Percentiles rank a stretch among this genome's conserved stretches.
phyloP scores from a whole-genome alignment of 2,888 invertebrate genomes.

The Deroplatys truncata region DNA sequence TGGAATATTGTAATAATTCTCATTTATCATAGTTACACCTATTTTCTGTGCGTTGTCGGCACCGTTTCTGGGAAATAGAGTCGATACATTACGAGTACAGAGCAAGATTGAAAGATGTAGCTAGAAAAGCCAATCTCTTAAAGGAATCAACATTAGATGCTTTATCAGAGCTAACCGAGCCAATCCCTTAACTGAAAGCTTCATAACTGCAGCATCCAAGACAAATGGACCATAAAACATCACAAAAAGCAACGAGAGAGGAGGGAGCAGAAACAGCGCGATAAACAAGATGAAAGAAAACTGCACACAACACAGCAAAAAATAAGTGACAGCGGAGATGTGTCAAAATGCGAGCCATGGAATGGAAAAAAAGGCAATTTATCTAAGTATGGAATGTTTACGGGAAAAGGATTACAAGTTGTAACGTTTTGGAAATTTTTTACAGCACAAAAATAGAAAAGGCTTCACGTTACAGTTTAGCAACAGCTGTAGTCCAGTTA shows the following conservation, averaged over 20 bases:
- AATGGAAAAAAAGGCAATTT: background rate
- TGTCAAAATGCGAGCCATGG: background rate
- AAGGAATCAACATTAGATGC: background rate
- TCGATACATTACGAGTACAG: too few species aligned
- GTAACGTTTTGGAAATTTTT: too few species aligned
- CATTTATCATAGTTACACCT: too few species aligned
- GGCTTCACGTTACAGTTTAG: too few species aligned
- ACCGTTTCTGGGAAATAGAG: too few species aligned
- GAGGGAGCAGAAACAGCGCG: background rate
- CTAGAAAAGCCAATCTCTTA: background rate
- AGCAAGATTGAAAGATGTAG: too few species aligned
- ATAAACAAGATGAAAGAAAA: background rate
- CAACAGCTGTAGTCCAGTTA: too few species aligned
- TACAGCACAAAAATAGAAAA: too few species aligned
- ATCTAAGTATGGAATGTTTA: background rate
- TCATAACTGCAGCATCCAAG: background rate
- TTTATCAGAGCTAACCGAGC: background rate
- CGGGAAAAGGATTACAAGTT: too few species aligned
- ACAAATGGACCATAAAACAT: background rate
- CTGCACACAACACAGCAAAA: background rate
- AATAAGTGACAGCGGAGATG: background rate
- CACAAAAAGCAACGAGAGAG: background rate
- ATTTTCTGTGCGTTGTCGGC: too few species aligned
- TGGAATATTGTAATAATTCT: too few species aligned
- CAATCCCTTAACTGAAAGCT: background rate